Evolutionary conservation across 2,888 invertebrate genomes (phyloP), one percentile per base, ranked within the genome.

Genomic region (Thereva nobilitata): DNA sequence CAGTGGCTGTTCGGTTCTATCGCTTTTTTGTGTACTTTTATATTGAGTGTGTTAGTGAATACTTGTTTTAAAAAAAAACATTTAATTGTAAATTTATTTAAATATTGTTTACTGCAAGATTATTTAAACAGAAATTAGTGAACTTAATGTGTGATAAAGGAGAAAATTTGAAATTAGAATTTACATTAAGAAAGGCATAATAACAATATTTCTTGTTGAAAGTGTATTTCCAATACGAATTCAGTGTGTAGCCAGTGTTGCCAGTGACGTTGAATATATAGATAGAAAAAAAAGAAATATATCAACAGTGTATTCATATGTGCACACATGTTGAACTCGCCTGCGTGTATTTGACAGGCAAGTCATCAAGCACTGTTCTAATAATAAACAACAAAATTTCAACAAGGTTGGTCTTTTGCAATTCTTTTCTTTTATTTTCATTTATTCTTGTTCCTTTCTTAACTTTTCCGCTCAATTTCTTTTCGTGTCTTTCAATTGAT

Each of bases 361-460:
- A 45, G 56, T 56, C 49, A 55, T 56, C 56, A 45, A 59, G 45
- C 65, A 23, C 23, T 49, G 34, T 65, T 47, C 56, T 65, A 65
- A 65, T 65, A 35, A 65, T 65, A 65, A 65, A 65, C 65, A 47
- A 23, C 23, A 23, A 23, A 65, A 64, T 53, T 44, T 44, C 54
- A 54, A 64, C 45, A 53, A 63, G 64, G 64, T 64, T 64, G 9
- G 64, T 10, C 12, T 42, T 52, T 63, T 63, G 38, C 41, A 41
- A 38, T 50, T 42, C 9, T 23, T 6, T 38, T 38, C 10, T 54
- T 54, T 41, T 12, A 8, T 53, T 23, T n/a, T 12, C n/a, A 53
- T 12, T 47, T 47, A 12, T 5, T n/a, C 10, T 47, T 47, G n/a
- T n/a, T 5, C n/a, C n/a, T 12, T 47, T 47, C 10, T n/a, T 47